Evolutionary conservation across 2,888 invertebrate genomes (phyloP).

Genomic region (Yponomeuta evonymella): DNA sequence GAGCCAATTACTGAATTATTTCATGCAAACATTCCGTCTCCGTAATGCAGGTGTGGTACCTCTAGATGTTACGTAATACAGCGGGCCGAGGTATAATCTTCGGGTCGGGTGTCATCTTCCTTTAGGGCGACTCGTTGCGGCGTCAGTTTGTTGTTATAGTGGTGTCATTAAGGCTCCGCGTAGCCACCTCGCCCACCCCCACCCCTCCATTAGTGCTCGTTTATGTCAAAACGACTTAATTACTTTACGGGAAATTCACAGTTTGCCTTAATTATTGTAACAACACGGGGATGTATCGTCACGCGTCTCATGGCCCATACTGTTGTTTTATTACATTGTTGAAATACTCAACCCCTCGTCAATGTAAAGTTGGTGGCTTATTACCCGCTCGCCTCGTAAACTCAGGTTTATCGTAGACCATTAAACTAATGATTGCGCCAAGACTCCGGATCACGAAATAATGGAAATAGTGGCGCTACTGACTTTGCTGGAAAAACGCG

Average conservation of each 20-base stretch:
- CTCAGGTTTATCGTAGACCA: slow-evolving; percentile 43
- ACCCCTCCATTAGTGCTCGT: slow-evolving; percentile 56
- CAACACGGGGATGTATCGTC: slow-evolving; percentile 30
- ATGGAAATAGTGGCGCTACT: background rate
- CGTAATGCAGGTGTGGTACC: slow-evolving; percentile 24
- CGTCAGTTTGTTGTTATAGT: slow-evolving; percentile 54
- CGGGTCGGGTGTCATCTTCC: slow-evolving; percentile 35
- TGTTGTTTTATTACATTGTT: slow-evolving; percentile 36
- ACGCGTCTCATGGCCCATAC: slow-evolving; percentile 25
- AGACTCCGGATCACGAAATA: background rate
- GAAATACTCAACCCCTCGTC: slow-evolving; percentile 36
- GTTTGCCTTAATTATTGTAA: slow-evolving; percentile 41
- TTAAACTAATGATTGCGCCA: slow-evolving; percentile 23
- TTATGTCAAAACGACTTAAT: slow-evolving; percentile 65
- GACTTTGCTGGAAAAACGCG: background rate
- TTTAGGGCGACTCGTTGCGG: slow-evolving; percentile 38
- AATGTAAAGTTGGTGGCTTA: slow-evolving; percentile 39
- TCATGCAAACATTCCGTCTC: slow-evolving; percentile 25
- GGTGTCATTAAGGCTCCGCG: slow-evolving; percentile 56
- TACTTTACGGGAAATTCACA: slow-evolving; percentile 52
- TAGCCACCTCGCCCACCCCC: slow-evolving; percentile 44
- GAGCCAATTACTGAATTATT: slow-evolving; percentile 4
- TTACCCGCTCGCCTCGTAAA: slow-evolving; percentile 47
- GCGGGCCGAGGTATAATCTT: slow-evolving; percentile 24
- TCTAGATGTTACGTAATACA: slow-evolving; percentile 17